A percentile compares a stretch with the other conserved stretches of the same genome.
These are phyloP conservation scores for Oreochromis mossambicus DNA, from an alignment of 2,797 vertebrate species.

Conservation along the genomic window DNA sequence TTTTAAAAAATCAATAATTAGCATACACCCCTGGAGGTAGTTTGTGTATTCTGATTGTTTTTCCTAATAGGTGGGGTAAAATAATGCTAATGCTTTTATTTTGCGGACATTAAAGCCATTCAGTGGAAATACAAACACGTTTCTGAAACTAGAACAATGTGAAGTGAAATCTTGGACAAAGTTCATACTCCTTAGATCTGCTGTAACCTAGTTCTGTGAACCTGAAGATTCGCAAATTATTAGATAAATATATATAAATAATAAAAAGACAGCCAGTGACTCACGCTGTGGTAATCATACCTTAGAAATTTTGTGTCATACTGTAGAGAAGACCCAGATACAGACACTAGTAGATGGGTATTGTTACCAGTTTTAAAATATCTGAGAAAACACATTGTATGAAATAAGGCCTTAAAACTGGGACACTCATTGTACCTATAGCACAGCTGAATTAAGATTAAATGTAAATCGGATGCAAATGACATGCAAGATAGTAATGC, in stretches of 20 bases:
- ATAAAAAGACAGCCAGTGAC: neutral
- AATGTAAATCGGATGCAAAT: neutral
- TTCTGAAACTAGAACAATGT: neutral
- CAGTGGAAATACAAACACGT: neutral
- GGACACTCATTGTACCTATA: neutral
- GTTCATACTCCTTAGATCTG: neutral
- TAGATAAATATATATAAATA: neutral
- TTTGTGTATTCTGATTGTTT: neutral
- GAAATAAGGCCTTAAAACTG: neutral
- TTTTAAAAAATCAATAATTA: neutral
- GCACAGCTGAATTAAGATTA: neutral
- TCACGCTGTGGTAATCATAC: conserved; percentile 1
- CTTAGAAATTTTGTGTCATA: neutral
- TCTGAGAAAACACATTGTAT: neutral
- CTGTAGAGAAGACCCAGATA: neutral
- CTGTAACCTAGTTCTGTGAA: neutral
- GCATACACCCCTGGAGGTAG: neutral
- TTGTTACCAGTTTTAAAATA: neutral
- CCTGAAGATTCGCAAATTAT: conserved; percentile 7
- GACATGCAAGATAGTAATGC: neutral
- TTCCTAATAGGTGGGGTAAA: neutral
- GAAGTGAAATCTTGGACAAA: neutral
- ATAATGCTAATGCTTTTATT: neutral
- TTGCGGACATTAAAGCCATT: neutral
- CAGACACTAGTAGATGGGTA: neutral